phyloP scores from a whole-genome alignment of 2,888 invertebrate genomes.

The Drosophila paramelanica region DNA sequence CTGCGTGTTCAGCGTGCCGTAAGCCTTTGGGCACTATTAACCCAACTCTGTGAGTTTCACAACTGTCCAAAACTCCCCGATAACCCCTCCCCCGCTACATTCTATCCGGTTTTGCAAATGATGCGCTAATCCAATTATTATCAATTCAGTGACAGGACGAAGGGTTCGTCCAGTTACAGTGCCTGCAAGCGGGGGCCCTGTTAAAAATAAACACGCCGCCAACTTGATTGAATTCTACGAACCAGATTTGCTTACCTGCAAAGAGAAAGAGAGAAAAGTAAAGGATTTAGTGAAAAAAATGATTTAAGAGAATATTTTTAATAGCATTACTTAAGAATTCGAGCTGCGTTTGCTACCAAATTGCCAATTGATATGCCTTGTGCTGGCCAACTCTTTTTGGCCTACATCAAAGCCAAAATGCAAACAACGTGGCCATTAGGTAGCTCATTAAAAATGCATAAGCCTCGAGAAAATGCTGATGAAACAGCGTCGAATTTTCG shows the following conservation, averaged over 20 bases:
- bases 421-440: conserved; percentile 54
- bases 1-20: conserved; percentile 68
- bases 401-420: conserved; percentile 64
- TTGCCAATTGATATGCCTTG: conserved; percentile 33
- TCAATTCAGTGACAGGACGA: conserved; percentile 80
- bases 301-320: conserved; percentile 13
- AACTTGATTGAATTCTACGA: conserved; percentile 56
- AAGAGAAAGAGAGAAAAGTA: conserved; percentile 28
- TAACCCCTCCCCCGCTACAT: conserved; percentile 7
- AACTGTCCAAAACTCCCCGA: conserved; percentile 32
- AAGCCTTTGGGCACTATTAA: conserved; percentile 74
- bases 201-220: conserved; percentile 65
- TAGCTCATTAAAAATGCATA: conserved; percentile 74
- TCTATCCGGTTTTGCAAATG: conserved; percentile 40
- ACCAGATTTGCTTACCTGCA: conserved; percentile 59
- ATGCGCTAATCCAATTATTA: conserved; percentile 83
- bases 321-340: conserved; percentile 25
- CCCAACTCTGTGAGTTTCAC: conserved; percentile 36
- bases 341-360: conserved; percentile 31
- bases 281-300: neutral
- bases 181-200: conserved; percentile 20
- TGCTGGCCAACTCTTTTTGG: conserved; percentile 42
- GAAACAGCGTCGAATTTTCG: neutral
- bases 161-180: conserved; percentile 15
- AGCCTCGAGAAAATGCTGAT: conserved; percentile 30